Evolutionary conservation across 2,888 invertebrate genomes (phyloP).

Genomic region (Caradrina clavipalpis): DNA sequence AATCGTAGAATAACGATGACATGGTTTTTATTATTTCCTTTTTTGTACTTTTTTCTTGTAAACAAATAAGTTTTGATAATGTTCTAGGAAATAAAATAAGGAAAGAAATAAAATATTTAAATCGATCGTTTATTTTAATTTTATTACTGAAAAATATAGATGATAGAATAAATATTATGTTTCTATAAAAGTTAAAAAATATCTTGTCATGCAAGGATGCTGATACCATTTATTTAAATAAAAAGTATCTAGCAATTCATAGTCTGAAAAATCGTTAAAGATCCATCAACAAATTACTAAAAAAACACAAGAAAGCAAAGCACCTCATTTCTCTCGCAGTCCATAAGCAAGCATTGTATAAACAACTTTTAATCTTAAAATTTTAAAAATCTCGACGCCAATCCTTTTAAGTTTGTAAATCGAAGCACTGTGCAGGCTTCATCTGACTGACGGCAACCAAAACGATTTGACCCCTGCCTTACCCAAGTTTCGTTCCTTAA

Average conservation of each 20-base stretch:
- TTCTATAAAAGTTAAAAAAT: background rate
- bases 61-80: conserved; percentile 42
- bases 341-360: conserved; percentile 47
- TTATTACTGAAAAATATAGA: conserved; percentile 9
- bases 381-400: conserved; percentile 77
- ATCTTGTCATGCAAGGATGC: background rate
- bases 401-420: conserved; percentile 84
- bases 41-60: conserved; percentile 55
- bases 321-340: conserved; percentile 30
- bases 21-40: conserved; percentile 57
- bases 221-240: background rate
- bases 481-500: conserved; percentile 51
- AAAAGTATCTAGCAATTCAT: background rate
- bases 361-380: conserved; percentile 65
- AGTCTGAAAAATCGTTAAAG: background rate
- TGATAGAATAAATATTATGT: background rate
- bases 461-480: conserved; percentile 63
- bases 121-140: background rate
- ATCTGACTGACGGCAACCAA: conserved; percentile 75
- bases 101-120: too few species aligned
- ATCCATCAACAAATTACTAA: conserved; percentile 17
- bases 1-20: conserved; percentile 56
- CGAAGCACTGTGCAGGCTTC: conserved; percentile 79
- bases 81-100: conserved; percentile 9
- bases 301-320: background rate